Evolutionary conservation across 2,113 vertebrate species (phyloP), one percentile per base, ranked within the genome.

Genomic region (Chauna torquata): DNA sequence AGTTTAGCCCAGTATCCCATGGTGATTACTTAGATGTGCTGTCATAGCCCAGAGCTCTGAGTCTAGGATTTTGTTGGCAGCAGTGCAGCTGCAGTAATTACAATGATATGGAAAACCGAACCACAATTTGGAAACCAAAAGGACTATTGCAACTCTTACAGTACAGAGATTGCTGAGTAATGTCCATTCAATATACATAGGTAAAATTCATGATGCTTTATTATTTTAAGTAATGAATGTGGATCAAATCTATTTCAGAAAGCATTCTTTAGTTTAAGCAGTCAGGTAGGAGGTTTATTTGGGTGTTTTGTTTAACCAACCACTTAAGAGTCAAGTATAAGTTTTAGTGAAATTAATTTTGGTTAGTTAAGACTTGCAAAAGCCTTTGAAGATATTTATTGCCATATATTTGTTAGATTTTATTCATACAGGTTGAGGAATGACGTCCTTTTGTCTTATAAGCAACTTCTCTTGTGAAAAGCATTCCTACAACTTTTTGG

Each of bases 311-410:
- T 86, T 94, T 88, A 90, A 97, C 58, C 74, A 93, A 25, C 42
- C 75, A 86, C 50, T 96, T 91, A 85, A 50, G 74, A 92, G 74
- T 91, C 80, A 79, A 80, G 92, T 72, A 83, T 85, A 86, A 92
- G 52, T 85, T 87, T 92, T 90, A 95, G 75, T 80, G 62, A 94
- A 95, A 96, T 95, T 95, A 88, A 93, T 96, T 96, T 96, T 83
- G 3, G 1, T 72, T 95, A 83, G 45, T 78, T 96, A 95, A 64
- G 91, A 68, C 11, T 78, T 83, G 64, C 4, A 86, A 86, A 96
- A 70, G 78, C 10, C 89, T 95, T 96, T 97, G 87, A 96, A 95
- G 79, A 52, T 83, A 96, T 94, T 96, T 96, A 93, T 96, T 96
- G 96, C 34, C 57, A 27, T 91, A 8, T 89, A 79, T 85, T 91